Percentiles rank a stretch among this genome's conserved stretches.
These are phyloP conservation scores for Antitype chi DNA, from an alignment of 2,888 invertebrate species.

Conservation along the genomic window DNA sequence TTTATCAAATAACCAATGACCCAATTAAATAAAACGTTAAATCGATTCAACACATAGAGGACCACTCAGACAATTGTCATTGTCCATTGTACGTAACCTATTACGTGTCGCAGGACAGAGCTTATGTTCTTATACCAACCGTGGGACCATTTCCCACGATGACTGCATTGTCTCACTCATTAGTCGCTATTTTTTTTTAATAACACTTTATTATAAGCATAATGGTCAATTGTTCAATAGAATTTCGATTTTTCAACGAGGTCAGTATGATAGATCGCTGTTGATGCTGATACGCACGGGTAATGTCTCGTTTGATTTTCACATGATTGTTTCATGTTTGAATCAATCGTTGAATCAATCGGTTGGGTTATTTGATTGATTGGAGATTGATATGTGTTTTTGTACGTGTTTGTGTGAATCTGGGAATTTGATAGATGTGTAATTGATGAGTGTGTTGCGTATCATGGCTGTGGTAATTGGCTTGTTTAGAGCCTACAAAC, in stretches of 20 bases:
- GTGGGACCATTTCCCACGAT: slow-evolving; percentile 86
- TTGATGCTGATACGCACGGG: slow-evolving; percentile 41
- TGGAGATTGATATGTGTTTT: slow-evolving; percentile 42
- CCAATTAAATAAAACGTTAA: slow-evolving; percentile 61
- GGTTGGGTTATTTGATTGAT: slow-evolving; percentile 56
- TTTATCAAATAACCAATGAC: slow-evolving; percentile 63
- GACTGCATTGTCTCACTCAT: slow-evolving; percentile 78
- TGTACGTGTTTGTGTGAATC: slow-evolving; percentile 37
- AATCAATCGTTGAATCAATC: slow-evolving; percentile 52
- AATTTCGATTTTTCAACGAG: slow-evolving; percentile 72
- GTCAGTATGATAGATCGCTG: slow-evolving; percentile 70
- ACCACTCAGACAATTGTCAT: slow-evolving; percentile 75
- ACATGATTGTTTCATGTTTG: slow-evolving; percentile 59
- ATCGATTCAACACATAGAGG: slow-evolving; percentile 67
- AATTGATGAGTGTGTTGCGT: slow-evolving; percentile 33
- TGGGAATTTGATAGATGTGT: slow-evolving; percentile 31
- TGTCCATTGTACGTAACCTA: slow-evolving; percentile 74
- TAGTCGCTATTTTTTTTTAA: slow-evolving; percentile 85
- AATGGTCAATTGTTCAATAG: slow-evolving; percentile 87
- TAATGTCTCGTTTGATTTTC: slow-evolving; percentile 52
- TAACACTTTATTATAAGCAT: slow-evolving; percentile 85
- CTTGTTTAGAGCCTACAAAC: not conserved
- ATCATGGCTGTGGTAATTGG: slow-evolving; percentile 30
- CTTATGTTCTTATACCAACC: slow-evolving; percentile 68
- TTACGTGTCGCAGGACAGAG: slow-evolving; percentile 66